Conservation (phyloP, 2,113 vertebrate species). For the Diadophis punctatus region DNA sequence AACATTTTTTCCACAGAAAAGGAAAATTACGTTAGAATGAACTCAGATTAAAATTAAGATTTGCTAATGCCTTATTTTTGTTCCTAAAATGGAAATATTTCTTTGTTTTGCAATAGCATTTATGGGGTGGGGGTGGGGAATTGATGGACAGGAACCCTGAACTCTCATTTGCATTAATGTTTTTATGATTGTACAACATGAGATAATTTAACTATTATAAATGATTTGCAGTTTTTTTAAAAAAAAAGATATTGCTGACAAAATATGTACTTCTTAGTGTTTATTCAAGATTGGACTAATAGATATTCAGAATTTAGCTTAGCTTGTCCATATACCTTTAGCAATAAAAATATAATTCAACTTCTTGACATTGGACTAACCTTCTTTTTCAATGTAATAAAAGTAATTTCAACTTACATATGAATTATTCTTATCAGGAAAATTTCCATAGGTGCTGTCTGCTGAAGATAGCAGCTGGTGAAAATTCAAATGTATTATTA, state of each 20-base stretch:
- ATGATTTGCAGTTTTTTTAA: background rate
- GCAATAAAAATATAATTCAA: background rate
- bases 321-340: background rate
- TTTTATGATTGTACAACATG: background rate
- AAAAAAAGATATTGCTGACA: background rate
- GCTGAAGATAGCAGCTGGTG: background rate
- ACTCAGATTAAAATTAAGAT: slow-evolving; percentile 42
- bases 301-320: background rate
- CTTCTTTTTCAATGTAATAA: background rate
- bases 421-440: background rate
- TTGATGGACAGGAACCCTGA: background rate
- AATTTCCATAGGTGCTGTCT: background rate
- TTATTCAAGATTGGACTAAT: background rate
- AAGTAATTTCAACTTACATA: background rate
- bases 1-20: background rate
- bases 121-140: background rate
- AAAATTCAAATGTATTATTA: background rate
- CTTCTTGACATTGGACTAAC: background rate
- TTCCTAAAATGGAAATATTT: slow-evolving; percentile 16
- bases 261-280: background rate
- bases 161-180: background rate
- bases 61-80: slow-evolving; percentile 35
- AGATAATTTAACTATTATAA: background rate
- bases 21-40: slow-evolving; percentile 45
- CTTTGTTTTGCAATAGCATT: slow-evolving; percentile 8